phyloP scores from a whole-genome alignment of 2,888 invertebrate genomes.

The Nyleta sp. region DNA sequence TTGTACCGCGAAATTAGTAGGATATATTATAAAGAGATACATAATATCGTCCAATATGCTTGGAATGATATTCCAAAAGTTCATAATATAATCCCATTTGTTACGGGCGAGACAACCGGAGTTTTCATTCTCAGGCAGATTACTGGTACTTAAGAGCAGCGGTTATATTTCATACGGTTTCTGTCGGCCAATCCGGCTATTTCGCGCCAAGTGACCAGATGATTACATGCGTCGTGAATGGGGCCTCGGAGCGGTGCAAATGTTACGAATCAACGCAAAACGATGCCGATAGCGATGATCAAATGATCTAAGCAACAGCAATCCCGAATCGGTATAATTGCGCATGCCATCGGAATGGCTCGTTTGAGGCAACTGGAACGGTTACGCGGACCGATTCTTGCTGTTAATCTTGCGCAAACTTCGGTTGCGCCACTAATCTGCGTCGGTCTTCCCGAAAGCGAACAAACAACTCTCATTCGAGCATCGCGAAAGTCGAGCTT shows the following conservation, averaged over 20 bases:
- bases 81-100: constrained; percentile 41
- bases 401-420: constrained; percentile 67
- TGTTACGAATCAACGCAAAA: constrained; percentile 34
- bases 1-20: constrained; percentile 1
- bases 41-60: constrained; percentile 24
- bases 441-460: constrained; percentile 59
- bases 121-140: constrained; percentile 48
- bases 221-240: constrained; percentile 41
- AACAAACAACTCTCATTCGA: constrained; percentile 66
- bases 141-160: constrained; percentile 44
- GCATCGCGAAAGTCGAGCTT: constrained; percentile 37
- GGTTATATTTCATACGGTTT: constrained; percentile 46
- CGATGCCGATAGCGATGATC: constrained; percentile 20
- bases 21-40: constrained; percentile 19
- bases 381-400: constrained; percentile 64
- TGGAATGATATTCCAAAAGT: constrained; percentile 38
- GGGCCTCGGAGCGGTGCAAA: constrained; percentile 26
- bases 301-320: constrained; percentile 10
- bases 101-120: constrained; percentile 27
- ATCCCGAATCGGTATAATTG: constrained; percentile 37
- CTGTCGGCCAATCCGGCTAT: constrained; percentile 30
- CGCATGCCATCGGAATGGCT: constrained; percentile 24
- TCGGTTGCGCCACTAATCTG: constrained; percentile 68
- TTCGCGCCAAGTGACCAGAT: constrained; percentile 41
- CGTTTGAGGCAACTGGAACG: constrained; percentile 41